These are phyloP conservation scores for Theristicus caerulescens DNA, from an alignment of 2,113 vertebrate species.

Conservation along the genomic window DNA sequence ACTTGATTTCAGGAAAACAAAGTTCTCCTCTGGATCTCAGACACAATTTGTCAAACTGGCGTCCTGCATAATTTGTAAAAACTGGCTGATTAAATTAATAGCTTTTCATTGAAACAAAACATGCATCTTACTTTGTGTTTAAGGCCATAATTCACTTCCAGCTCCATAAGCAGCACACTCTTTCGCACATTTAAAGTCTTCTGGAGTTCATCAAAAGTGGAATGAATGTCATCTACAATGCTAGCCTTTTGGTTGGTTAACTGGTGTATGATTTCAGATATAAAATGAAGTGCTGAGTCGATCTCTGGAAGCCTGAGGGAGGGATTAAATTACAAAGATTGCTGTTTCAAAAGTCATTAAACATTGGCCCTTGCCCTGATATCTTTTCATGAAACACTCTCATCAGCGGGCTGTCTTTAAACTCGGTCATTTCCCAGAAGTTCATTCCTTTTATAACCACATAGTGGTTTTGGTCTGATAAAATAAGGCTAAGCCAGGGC, in stretches of 20 bases:
- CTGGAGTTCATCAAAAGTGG: slow-evolving; percentile 93
- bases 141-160: slow-evolving; percentile 97
- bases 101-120: neutral
- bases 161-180: slow-evolving; percentile 95
- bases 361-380: neutral
- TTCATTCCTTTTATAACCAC: neutral
- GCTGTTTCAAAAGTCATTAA: slow-evolving; percentile 29
- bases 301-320: slow-evolving; percentile 90
- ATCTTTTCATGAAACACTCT: neutral
- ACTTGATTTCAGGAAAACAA: neutral
- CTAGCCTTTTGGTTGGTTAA: slow-evolving; percentile 91
- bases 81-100: neutral
- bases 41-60: neutral
- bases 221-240: slow-evolving; percentile 92
- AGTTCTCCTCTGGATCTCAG: neutral
- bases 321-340: slow-evolving; percentile 39
- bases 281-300: slow-evolving; percentile 89
- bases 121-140: slow-evolving; percentile 91
- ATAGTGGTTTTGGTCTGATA: neutral
- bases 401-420: neutral
- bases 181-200: slow-evolving; percentile 95
- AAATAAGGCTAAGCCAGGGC: neutral
- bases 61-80: neutral
- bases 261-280: slow-evolving; percentile 96
- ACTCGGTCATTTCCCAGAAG: neutral